Conservation (phyloP, 2,113 vertebrate species). For the Burhinus oedicnemus region DNA sequence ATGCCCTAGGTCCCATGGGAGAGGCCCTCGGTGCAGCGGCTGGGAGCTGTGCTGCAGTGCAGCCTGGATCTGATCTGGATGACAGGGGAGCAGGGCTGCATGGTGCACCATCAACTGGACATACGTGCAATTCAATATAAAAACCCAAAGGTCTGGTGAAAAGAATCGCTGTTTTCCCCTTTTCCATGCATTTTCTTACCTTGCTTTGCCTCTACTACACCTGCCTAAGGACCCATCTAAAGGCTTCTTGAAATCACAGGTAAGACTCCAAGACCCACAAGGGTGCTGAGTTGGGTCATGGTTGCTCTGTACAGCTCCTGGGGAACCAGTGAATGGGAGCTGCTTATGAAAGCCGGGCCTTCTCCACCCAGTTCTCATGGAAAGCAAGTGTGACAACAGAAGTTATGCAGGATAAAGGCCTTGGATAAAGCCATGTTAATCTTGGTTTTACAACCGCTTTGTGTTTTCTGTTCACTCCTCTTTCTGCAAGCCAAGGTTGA, state of each 20-base stretch:
- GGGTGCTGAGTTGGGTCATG: background rate
- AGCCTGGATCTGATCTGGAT: background rate
- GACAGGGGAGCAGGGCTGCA: background rate
- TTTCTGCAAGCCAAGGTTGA: background rate
- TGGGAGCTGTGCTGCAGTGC: background rate
- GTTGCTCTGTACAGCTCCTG: background rate
- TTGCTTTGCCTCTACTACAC: background rate
- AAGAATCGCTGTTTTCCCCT: background rate
- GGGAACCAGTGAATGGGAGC: background rate
- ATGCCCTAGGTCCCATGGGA: background rate
- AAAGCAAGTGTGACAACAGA: background rate
- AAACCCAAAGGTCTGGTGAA: background rate
- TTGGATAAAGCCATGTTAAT: background rate
- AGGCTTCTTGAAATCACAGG: background rate
- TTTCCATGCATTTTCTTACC: background rate
- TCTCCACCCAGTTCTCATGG: background rate
- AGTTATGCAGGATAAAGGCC: background rate
- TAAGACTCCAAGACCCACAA: background rate
- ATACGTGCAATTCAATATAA: fast-evolving
- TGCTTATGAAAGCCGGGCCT: background rate
- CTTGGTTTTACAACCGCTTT: background rate
- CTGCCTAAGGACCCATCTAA: background rate
- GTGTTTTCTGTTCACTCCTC: background rate
- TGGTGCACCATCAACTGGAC: background rate
- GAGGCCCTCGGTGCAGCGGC: fast-evolving